Evolutionary conservation across 1,140 invertebrate genomes (phyloP).

Genomic region (Aphelinus certus): DNA sequence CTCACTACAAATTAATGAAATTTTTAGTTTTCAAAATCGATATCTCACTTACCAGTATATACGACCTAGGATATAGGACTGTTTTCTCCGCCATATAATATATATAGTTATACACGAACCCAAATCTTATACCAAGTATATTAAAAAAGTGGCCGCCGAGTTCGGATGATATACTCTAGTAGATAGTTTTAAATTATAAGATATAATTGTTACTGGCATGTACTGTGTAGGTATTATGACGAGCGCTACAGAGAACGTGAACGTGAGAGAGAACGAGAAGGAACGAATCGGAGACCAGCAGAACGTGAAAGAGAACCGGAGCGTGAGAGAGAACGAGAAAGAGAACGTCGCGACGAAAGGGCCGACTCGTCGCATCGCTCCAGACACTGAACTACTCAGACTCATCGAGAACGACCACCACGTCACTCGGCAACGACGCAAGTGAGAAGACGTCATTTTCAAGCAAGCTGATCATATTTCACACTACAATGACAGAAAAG

Average conservation of each 20-base stretch:
- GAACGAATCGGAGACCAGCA: slow-evolving; percentile 59
- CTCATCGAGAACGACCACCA: neutral
- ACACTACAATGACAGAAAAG: slow-evolving; percentile 22
- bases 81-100: too few species aligned
- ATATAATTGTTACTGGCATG: slow-evolving; percentile 54
- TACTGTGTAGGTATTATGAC: slow-evolving; percentile 77
- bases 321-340: slow-evolving; percentile 71
- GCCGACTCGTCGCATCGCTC: slow-evolving; percentile 74
- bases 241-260: slow-evolving; percentile 79
- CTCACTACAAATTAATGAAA: too few species aligned
- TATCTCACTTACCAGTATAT: too few species aligned
- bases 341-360: slow-evolving; percentile 74
- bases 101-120: too few species aligned
- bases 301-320: slow-evolving; percentile 72
- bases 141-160: too few species aligned
- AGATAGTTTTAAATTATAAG: slow-evolving; percentile 48
- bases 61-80: too few species aligned
- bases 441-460: too few species aligned
- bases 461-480: too few species aligned
- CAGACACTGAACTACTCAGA: slow-evolving; percentile 67
- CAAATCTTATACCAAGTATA: too few species aligned
- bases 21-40: too few species aligned
- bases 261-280: slow-evolving; percentile 65
- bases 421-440: too few species aligned
- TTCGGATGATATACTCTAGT: slow-evolving; percentile 34